Base-by-base conservation (phyloP, 2,888 invertebrate species). In the Saturnia japonica region DNA sequence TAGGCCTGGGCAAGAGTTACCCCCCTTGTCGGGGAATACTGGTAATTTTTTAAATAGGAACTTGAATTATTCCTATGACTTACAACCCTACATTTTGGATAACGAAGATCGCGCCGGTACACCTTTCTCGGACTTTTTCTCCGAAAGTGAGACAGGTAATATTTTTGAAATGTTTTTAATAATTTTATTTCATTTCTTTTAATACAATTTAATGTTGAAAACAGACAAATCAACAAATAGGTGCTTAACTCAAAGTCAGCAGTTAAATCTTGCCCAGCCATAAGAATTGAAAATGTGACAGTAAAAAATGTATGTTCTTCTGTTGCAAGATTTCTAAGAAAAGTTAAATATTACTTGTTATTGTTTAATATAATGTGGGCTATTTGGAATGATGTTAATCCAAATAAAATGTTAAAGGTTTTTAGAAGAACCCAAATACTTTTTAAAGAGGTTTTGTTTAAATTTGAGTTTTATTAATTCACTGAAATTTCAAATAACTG, bases 61-160 rank as follows among this genome's bases (percentile, higher is more conserved):
- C 79, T 77, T 94, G 70, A 85, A 84, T 72, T 91, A 87, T 83
- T 83, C 90, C 1, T 91, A 84, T 75, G 88, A 89, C 68, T 79
- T 85, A 62, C 83, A 88, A 68, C 80, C 86, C 0, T 90, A 85
- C 74, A 79, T 82, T 67, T 78, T 81, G 19, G 87, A 89, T 73
- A 88, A 83, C 73, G 80, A 82, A 25, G 90, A 91, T 34, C 85
- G 93, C 72, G 80, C 89, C 66, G 88, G 89, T 9, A 91, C 93
- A 1, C 93, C 94, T 19, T 90, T 90, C 79, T 93, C 93, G 0
- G 94, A 94, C 74, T 91, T 93, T 76, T 90, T 91, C 73, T 92
- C 94, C 1, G 94, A 93, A 72, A 93, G 93, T 78, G 94, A 92
- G 72, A 85, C 90, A 79, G 92, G 94, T 92, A 78, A 74, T n/a